Evolutionary conservation across 2,113 vertebrate genomes (phyloP), one percentile per base, ranked within the genome.

Genomic region (Myrmophylax atrothorax): DNA sequence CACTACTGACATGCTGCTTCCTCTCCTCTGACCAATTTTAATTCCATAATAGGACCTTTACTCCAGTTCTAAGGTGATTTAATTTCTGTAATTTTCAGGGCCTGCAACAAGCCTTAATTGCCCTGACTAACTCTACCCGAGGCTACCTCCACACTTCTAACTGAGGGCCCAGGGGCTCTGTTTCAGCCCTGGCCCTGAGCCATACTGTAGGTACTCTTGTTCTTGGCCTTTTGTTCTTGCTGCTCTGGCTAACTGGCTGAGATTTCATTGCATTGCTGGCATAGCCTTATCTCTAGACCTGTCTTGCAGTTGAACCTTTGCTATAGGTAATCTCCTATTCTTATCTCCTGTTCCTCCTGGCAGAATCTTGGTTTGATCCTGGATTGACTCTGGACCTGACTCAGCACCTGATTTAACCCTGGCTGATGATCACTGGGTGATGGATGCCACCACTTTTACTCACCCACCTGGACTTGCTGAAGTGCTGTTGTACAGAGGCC

Each of bases 191-290:
- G 33, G 18, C 25, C 4, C 22, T 73, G 12, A 29, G 14, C 5
- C 1, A 2, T 2, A 0, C 7, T 46, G 7, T 2, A 37, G 23
- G 6, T n/a, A 31, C 47, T 44, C 2, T 35, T 68, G 28, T 22
- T 58, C 4, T 56, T 59, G 17, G 24, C 10, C 14, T 69, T 68
- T 69, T 89, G n/a, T 50, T 18, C 6, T 40, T 24, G n/a, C 20
- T 76, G 33, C 14, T 9, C 26, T 68, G 37, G 15, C 3, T 75
- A 67, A 28, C 9, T 63, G 28, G 35, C 25, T 89, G 66, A 38
- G 37, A 12, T 53, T 85, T 73, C 20, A 20, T 37, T 58, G 3
- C 6, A 3, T 6, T 83, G 14, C 17, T 69, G 24, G 12, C 2
- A 31, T 58, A 38, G 13, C 20, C 12, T 49, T 68, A 14, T 49